These are phyloP conservation scores for Pediacus dermestoides DNA, from an alignment of 2,888 invertebrate genomes.

Conservation along the genomic window DNA sequence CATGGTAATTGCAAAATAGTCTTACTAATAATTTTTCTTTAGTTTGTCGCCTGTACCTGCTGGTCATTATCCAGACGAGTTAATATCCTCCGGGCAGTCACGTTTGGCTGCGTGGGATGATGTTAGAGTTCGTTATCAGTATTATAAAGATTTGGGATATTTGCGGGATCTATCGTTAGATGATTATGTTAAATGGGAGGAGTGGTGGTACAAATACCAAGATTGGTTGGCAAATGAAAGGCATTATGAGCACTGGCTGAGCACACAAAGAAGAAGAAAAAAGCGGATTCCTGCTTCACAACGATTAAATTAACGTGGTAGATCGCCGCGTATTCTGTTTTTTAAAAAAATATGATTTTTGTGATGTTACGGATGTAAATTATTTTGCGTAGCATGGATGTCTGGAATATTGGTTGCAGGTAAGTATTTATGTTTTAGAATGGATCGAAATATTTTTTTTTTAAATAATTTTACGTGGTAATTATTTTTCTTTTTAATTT, in stretches of 20 bases:
- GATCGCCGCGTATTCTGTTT: too few relatives aligned
- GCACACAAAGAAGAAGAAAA: constrained; percentile 43
- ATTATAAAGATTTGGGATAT: constrained; percentile 85
- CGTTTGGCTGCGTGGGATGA: constrained; percentile 80
- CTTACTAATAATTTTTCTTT: constrained; percentile 8
- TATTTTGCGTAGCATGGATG: too few relatives aligned
- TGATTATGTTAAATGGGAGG: constrained; percentile 90
- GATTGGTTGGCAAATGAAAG: constrained; percentile 85
- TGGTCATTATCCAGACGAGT: constrained; percentile 77
- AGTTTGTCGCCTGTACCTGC: constrained; percentile 65
- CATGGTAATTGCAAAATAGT: constrained; percentile 14
- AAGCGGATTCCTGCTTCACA: too few relatives aligned
- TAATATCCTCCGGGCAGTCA: constrained; percentile 68
- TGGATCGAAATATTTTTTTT: too few relatives aligned
- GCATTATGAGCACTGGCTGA: constrained; percentile 70
- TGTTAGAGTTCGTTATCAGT: constrained; percentile 81
- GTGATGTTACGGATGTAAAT: too few relatives aligned
- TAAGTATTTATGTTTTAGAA: too few relatives aligned
- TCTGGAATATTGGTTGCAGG: too few relatives aligned
- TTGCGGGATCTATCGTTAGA: constrained; percentile 72
- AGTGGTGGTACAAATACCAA: constrained; percentile 92
- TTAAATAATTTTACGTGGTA: too few relatives aligned
- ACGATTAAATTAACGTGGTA: too few relatives aligned
- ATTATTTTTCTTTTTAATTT: too few relatives aligned
- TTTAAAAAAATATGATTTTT: too few relatives aligned